Evolutionary conservation across 1,140 invertebrate species (phyloP), one percentile per base, ranked within the genome.

Genomic region (Andricus grossulariae): DNA sequence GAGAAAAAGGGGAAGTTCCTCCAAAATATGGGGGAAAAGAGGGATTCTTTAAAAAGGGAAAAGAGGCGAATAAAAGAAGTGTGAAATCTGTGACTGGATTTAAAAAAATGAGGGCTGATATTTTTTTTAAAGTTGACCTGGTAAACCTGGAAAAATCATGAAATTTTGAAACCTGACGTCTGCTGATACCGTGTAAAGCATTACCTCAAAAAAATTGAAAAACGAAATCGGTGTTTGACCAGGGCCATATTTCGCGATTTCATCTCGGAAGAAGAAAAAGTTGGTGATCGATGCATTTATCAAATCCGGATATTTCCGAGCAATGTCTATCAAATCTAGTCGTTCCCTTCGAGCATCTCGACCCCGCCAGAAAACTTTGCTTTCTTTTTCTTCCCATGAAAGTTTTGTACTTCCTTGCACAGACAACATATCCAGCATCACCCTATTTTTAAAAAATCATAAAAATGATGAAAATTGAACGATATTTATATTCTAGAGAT

Each of bases 121-220:
- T n/a, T n/a, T n/a, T n/a, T n/a, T n/a, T n/a, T n/a, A n/a, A n/a
- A n/a, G n/a, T n/a, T n/a, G n/a, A 25, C 1, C 25, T 25, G 3
- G 25, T 2, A 25, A 25, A 25, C 25, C 25, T 25, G 25, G 25
- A 25, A 25, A 25, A 2, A 25, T 25, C 3, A 25, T 25, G 25
- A 25, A 25, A 25, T 25, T 25, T 25, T 25, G 25, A 25, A 25
- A 25, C 25, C 25, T 25, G 25, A 25, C 25, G 1, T 25, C 25
- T 25, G 25, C 25, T 2, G 25, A 32, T 5, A 32, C 25, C 25
- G 25, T 32, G 25, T 11, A 11, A 45, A 45, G 0, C 7, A 18
- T 93, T 93, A 99, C 98, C 93, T 98, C 94, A 92, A 99, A 99
- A 92, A 99, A 99, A 79, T 97, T 94, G 91, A 97, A 98, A 89